Percentiles rank a stretch among this genome's conserved stretches.
phyloP scores from a whole-genome alignment of 2,888 invertebrate species.

The Torymus auratus region DNA sequence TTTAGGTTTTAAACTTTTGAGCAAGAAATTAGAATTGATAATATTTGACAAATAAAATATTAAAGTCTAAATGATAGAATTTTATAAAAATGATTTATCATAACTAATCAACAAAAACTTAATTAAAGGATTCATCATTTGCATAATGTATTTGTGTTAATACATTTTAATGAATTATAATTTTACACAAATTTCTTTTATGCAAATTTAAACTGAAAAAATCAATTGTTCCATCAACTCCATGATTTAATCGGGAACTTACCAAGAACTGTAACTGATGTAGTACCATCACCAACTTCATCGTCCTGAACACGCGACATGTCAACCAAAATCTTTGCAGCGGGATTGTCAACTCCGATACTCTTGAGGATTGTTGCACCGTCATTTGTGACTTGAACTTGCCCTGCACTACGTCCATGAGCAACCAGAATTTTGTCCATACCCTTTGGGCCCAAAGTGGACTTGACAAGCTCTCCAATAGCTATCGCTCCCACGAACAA shows the following conservation, averaged over 20 bases:
- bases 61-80: too few species aligned
- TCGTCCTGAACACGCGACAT: conserved; percentile 99
- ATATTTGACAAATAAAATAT: too few species aligned
- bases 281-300: conserved; percentile 99
- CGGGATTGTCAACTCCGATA: conserved; percentile 98
- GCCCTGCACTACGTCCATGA: conserved; percentile 86
- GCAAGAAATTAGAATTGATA: too few species aligned
- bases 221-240: neutral
- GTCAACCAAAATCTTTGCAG: conserved; percentile 99
- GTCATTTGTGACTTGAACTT: conserved; percentile 98
- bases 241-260: conserved; percentile 60
- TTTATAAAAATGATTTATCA: too few species aligned
- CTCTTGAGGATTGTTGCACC: conserved; percentile 98
- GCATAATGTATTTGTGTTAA: too few species aligned
- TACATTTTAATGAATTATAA: too few species aligned
- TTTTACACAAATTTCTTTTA: too few species aligned
- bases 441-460: conserved; percentile 98
- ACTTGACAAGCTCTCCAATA: conserved; percentile 98
- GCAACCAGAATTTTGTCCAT: conserved; percentile 96
- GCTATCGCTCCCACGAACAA: conserved; percentile 99
- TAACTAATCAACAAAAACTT: too few species aligned
- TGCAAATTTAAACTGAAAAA: too few species aligned
- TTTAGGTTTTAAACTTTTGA: too few species aligned
- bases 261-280: conserved; percentile 96
- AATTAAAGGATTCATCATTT: too few species aligned